Percentiles rank a stretch among this genome's conserved stretches.
These are phyloP conservation scores for Sebastes iracundus DNA, from an alignment of 2,797 vertebrate genomes.

Conservation along the genomic window DNA sequence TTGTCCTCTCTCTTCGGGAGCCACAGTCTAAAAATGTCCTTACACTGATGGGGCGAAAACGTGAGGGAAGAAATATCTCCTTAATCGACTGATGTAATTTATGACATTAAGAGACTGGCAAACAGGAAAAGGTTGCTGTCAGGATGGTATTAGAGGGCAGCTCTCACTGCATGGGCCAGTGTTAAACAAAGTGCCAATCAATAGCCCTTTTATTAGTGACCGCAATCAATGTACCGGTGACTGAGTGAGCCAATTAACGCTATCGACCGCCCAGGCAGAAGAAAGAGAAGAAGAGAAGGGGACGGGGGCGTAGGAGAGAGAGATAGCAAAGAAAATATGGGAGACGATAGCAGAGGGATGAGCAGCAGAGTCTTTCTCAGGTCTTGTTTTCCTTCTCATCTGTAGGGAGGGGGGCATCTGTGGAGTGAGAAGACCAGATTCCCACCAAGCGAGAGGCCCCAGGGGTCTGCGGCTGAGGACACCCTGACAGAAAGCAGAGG, in stretches of 20 bases:
- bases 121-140: slow-evolving; percentile 89
- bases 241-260: slow-evolving; percentile 89
- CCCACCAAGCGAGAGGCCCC: slow-evolving; percentile 86
- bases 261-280: slow-evolving; percentile 80
- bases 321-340: slow-evolving; percentile 56
- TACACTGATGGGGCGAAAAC: slow-evolving; percentile 32
- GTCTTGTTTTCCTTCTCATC: slow-evolving; percentile 68
- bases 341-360: slow-evolving; percentile 69
- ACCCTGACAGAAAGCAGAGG: slow-evolving; percentile 92
- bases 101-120: slow-evolving; percentile 81
- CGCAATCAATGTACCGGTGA: slow-evolving; percentile 89
- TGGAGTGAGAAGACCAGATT: slow-evolving; percentile 78
- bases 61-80: slow-evolving; percentile 49
- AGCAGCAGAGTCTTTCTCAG: slow-evolving; percentile 83
- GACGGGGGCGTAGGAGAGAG: slow-evolving; percentile 26
- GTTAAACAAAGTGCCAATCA: slow-evolving; percentile 89
- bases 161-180: slow-evolving; percentile 75
- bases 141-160: slow-evolving; percentile 86
- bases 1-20: slow-evolving; percentile 3
- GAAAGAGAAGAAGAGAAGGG: slow-evolving; percentile 45
- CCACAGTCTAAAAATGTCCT: slow-evolving; percentile 31
- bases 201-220: slow-evolving; percentile 90
- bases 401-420: slow-evolving; percentile 37
- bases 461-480: slow-evolving; percentile 83
- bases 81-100: slow-evolving; percentile 83